A percentile compares a stretch with the other conserved stretches of the same genome.
Conservation (phyloP, 2,113 vertebrate species). For the Dipodomys ordii region DNA sequence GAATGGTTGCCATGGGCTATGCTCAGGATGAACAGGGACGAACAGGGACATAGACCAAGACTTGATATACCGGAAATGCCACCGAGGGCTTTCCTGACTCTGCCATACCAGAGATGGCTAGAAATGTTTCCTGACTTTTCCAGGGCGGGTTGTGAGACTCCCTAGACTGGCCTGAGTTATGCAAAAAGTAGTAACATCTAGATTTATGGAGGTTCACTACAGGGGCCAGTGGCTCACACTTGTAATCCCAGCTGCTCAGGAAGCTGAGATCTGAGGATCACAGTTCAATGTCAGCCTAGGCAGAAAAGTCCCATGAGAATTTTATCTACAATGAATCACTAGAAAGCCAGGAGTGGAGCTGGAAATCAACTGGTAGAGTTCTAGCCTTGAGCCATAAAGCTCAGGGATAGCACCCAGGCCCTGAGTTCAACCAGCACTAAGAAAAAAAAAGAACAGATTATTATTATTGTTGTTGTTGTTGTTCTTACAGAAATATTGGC, state of each 20-base stretch:
- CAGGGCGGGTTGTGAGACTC: neutral
- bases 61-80: constrained; percentile 16
- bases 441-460: neutral
- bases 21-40: neutral
- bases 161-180: neutral
- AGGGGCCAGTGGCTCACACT: neutral
- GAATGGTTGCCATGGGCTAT: neutral
- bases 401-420: too few species aligned
- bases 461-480: too few species aligned
- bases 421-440: too few species aligned
- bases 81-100: constrained; percentile 54
- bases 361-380: too few species aligned
- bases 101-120: constrained; percentile 15
- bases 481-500: neutral
- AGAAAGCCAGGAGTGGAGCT: too few species aligned
- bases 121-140: neutral
- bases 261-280: too few species aligned
- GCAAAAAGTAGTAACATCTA: neutral
- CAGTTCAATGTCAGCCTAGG: too few species aligned
- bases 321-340: too few species aligned
- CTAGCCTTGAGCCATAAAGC: too few species aligned
- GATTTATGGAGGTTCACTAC: neutral
- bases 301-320: too few species aligned
- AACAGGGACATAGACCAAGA: neutral
- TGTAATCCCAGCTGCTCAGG: too few species aligned